Conservation (phyloP, 2,113 vertebrate genomes). For the Loxodonta africana region DNA sequence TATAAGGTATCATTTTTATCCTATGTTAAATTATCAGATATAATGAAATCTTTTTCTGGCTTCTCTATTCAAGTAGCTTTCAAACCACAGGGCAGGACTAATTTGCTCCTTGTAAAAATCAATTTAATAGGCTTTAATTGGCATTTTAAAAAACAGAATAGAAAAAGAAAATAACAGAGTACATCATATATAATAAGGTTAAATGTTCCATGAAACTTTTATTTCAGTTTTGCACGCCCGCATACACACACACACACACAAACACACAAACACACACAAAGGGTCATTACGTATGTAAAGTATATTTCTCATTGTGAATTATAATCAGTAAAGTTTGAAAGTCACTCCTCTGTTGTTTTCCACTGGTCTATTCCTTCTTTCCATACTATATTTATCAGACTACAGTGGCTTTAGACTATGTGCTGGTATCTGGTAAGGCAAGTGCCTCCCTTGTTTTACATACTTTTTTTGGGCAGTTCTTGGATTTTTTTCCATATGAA, state of each 20-base stretch:
- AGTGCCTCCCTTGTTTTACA: background rate
- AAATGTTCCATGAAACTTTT: background rate
- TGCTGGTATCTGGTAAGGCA: background rate
- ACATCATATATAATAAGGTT: background rate
- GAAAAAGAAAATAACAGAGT: background rate
- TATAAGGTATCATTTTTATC: background rate
- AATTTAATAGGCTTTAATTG: background rate
- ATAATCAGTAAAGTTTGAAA: constrained; percentile 10
- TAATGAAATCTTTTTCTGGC: background rate
- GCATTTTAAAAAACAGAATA: constrained; percentile 23
- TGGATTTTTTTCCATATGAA: background rate
- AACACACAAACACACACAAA: background rate
- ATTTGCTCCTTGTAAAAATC: background rate
- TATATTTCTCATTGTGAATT: constrained; percentile 19
- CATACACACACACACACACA: background rate
- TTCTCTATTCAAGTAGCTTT: background rate
- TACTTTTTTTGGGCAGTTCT: background rate
- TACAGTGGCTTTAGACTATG: background rate
- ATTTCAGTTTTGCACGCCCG: constrained; percentile 6
- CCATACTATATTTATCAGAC: background rate
- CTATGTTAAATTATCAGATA: constrained; percentile 47
- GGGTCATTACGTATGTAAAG: background rate
- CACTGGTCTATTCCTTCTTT: background rate
- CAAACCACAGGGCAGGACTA: background rate
- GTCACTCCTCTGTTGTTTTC: background rate